Conservation (phyloP, 2,797 vertebrate species). For the Spheniscus humboldti region DNA sequence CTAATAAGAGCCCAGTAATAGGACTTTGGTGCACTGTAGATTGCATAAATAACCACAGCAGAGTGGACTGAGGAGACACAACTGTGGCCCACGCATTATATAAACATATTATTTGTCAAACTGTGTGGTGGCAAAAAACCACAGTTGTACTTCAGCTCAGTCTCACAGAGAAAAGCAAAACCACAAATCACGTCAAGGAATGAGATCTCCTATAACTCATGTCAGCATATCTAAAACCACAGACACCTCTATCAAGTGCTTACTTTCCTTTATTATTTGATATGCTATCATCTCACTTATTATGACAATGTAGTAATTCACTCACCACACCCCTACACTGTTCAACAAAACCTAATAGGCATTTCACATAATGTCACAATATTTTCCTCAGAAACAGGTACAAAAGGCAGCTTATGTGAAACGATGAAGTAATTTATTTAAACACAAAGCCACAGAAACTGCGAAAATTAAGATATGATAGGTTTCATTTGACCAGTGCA, state of each 20-base stretch:
- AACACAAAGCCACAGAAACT: not conserved
- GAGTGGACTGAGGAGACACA: not conserved
- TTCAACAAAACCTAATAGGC: not conserved
- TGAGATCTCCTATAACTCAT: not conserved
- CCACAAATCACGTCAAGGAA: not conserved
- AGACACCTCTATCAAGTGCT: not conserved
- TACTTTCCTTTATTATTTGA: not conserved
- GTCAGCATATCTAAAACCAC: not conserved
- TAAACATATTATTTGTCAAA: not conserved
- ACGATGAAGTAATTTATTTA: not conserved
- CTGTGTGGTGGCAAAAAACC: not conserved
- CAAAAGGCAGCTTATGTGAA: not conserved
- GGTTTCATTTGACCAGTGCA: not conserved
- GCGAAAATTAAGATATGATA: not conserved
- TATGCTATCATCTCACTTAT: not conserved
- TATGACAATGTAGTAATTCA: not conserved
- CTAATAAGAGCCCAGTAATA: not conserved
- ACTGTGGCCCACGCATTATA: not conserved
- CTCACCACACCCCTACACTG: not conserved
- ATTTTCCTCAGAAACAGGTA: not conserved
- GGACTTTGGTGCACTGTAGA: not conserved
- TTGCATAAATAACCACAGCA: not conserved
- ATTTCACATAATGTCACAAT: not conserved
- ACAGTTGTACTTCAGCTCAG: not conserved
- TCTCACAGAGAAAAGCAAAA: not conserved